phyloP scores from a whole-genome alignment of 2,888 invertebrate species.

The Anarsia innoxiella region DNA sequence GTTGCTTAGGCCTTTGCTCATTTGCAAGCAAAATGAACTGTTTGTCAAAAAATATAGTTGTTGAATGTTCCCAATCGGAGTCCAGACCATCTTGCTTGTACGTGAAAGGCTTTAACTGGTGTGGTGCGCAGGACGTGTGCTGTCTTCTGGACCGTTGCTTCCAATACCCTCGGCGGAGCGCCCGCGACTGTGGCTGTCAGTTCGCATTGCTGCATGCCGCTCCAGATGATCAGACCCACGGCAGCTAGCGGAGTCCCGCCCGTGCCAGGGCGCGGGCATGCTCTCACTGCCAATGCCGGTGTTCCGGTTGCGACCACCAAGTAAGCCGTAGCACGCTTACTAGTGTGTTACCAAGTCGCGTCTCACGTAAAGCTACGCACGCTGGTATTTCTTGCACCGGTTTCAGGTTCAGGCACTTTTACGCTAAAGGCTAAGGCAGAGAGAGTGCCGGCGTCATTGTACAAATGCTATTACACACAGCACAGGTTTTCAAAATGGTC shows the following conservation, averaged over 20 bases:
- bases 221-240: conserved; percentile 76
- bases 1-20: conserved; percentile 5
- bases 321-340: conserved; percentile 58
- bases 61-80: neutral
- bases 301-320: conserved; percentile 69
- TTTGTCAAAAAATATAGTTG: neutral
- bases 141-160: conserved; percentile 93
- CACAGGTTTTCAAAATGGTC: too few species aligned
- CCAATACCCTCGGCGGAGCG: conserved; percentile 85
- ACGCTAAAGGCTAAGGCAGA: neutral
- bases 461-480: neutral
- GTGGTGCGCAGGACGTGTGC: conserved; percentile 84
- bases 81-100: conserved; percentile 5
- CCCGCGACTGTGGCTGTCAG: conserved; percentile 92
- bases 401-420: neutral
- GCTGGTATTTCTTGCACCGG: neutral
- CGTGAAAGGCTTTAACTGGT: conserved; percentile 36
- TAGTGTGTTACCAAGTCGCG: conserved; percentile 6
- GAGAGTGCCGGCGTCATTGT: neutral
- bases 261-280: conserved; percentile 67
- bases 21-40: neutral
- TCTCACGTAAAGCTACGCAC: conserved; percentile 6
- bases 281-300: conserved; percentile 65
- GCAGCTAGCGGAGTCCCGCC: conserved; percentile 77
- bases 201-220: conserved; percentile 92